Evolutionary conservation across 92 coral and sea anemone genomes (phyloP).

Genomic region (Palythoa grandiflora): DNA sequence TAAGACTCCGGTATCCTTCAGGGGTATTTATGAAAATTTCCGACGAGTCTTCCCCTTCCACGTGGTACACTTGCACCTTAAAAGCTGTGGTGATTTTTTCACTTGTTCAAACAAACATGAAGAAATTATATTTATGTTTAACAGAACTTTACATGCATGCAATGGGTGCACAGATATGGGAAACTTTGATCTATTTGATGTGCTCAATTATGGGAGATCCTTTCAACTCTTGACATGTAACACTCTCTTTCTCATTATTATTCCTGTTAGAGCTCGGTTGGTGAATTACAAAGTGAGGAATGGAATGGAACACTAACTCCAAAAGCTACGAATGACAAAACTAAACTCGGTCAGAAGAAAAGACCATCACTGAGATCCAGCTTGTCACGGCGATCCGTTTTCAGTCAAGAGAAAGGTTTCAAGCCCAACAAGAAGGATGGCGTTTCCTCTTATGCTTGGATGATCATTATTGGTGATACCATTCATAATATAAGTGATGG

Average conservation of each 20-base stretch:
- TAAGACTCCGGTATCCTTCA: no score
- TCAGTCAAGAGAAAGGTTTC: constrained; percentile 63
- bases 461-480: constrained; percentile 95
- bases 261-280: constrained; percentile 17
- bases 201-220: no score
- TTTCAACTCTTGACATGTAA: neutral
- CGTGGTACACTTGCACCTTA: no score
- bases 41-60: no score
- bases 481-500: constrained; percentile 97
- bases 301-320: neutral
- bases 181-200: neutral
- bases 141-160: no score
- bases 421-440: constrained; percentile 33
- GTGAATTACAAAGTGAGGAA: neutral
- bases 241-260: neutral
- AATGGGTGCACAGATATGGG: no score
- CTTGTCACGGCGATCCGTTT: constrained; percentile 74
- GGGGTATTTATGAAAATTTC: no score
- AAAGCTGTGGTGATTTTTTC: no score
- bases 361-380: constrained; percentile 49
- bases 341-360: constrained; percentile 26
- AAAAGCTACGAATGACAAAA: neutral
- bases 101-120: no score
- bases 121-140: no score
- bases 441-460: constrained; percentile 84